Conservation (phyloP, 2,888 invertebrate genomes). For the Ophion ventricosus region DNA sequence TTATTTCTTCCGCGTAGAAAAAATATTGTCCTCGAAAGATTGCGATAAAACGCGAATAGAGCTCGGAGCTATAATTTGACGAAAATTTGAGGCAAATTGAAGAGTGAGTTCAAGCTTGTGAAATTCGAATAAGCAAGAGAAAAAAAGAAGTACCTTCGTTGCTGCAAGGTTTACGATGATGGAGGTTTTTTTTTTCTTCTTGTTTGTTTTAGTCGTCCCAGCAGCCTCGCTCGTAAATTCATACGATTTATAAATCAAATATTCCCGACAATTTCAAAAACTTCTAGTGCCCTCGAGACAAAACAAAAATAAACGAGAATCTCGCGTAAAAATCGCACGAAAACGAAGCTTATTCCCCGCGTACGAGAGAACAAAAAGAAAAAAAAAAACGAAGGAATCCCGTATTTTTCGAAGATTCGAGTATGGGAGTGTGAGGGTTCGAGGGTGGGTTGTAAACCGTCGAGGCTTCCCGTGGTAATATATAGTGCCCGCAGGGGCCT, state of each 20-base stretch:
- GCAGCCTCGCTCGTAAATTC: neutral
- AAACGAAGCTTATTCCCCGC: slow-evolving; percentile 9
- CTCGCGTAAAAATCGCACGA: neutral
- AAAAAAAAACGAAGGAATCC: neutral
- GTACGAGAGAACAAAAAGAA: neutral
- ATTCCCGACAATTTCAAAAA: neutral
- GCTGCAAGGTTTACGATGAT: neutral
- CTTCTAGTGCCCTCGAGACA: neutral
- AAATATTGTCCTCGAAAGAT: neutral
- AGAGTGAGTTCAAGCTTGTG: too few species aligned
- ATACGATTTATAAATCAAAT: neutral
- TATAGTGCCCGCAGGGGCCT: slow-evolving; percentile 36
- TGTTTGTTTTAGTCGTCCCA: neutral
- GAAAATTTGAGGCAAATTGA: neutral
- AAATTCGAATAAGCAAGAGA: neutral
- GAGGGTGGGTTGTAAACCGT: slow-evolving; percentile 27
- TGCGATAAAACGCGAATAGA: too few species aligned
- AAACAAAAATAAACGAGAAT: slow-evolving; percentile 13
- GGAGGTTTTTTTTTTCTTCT: neutral
- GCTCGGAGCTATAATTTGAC: too few species aligned
- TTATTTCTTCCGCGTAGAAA: neutral
- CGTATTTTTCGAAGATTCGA: slow-evolving; percentile 36
- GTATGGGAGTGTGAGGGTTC: neutral
- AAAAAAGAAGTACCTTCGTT: neutral
- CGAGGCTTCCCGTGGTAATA: slow-evolving; percentile 26